These are phyloP conservation scores for Orchesellides sinensis DNA, from an alignment of 2,888 invertebrate species.

Conservation along the genomic window DNA sequence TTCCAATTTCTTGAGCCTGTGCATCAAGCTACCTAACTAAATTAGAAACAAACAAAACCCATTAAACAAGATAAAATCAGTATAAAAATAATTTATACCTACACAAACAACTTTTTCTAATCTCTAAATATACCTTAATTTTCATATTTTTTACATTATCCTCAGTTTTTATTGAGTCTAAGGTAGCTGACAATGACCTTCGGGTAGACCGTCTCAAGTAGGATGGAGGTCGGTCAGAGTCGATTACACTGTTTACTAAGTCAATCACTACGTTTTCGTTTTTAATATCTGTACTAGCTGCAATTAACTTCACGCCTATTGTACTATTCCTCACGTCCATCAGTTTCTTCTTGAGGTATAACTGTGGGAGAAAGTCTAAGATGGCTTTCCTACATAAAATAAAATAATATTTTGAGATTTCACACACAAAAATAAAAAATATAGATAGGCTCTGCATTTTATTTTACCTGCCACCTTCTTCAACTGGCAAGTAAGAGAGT, in stretches of 20 bases:
- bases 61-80: neutral
- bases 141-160: conserved; percentile 11
- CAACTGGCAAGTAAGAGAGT: conserved; percentile 16
- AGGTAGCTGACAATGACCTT: neutral
- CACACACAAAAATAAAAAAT: too few species aligned
- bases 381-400: conserved; percentile 22
- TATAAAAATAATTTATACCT: neutral
- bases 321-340: conserved; percentile 35
- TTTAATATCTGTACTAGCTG: conserved; percentile 11
- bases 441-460: neutral
- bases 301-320: conserved; percentile 21
- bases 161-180: neutral
- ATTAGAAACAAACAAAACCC: neutral
- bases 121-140: conserved; percentile 14
- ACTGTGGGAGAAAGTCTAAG: conserved; percentile 19
- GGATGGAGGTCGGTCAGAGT: conserved; percentile 29
- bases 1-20: conserved; percentile 30
- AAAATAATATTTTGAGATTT: neutral
- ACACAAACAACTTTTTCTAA: neutral
- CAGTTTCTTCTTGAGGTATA: conserved; percentile 33
- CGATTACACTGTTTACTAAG: conserved; percentile 28
- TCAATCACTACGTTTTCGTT: conserved; percentile 35
- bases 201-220: neutral
- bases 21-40: conserved; percentile 38
- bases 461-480: conserved; percentile 55